A percentile compares a stretch with the other conserved stretches of the same genome.
Conservation (phyloP, 2,888 invertebrate species). For the Hedya salicella region DNA sequence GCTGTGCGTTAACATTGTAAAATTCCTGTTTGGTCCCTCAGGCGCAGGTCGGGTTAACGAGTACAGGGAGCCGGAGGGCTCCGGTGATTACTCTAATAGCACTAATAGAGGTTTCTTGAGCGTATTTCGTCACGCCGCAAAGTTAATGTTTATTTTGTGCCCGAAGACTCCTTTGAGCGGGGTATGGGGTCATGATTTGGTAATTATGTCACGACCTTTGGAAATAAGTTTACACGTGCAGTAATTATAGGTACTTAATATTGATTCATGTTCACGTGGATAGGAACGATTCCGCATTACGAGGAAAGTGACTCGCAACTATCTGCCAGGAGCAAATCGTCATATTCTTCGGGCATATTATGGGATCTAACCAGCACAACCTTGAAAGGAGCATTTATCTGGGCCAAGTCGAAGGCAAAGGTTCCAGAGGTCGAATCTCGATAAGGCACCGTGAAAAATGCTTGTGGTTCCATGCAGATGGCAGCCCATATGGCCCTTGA, state of each 20-base stretch:
- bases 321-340: too few relatives aligned
- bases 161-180: neutral
- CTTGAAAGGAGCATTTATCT: too few relatives aligned
- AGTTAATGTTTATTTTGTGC: conserved; percentile 13
- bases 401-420: too few relatives aligned
- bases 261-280: too few relatives aligned
- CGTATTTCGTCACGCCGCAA: conserved; percentile 27
- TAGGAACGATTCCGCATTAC: too few relatives aligned
- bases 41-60: conserved; percentile 59
- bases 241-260: neutral
- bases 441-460: too few relatives aligned
- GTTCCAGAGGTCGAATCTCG: too few relatives aligned
- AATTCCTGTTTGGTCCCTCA: conserved; percentile 52
- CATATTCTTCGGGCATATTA: too few relatives aligned
- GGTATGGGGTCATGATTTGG: neutral
- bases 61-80: conserved; percentile 55
- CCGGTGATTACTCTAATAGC: conserved; percentile 71
- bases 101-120: conserved; percentile 56
- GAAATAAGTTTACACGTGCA: neutral
- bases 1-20: conserved; percentile 28
- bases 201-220: neutral
- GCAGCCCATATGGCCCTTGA: too few relatives aligned
- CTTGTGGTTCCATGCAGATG: too few relatives aligned
- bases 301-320: too few relatives aligned
- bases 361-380: too few relatives aligned